Conservation (phyloP, 1,140 invertebrate species). For the Galendromus occidentalis region DNA sequence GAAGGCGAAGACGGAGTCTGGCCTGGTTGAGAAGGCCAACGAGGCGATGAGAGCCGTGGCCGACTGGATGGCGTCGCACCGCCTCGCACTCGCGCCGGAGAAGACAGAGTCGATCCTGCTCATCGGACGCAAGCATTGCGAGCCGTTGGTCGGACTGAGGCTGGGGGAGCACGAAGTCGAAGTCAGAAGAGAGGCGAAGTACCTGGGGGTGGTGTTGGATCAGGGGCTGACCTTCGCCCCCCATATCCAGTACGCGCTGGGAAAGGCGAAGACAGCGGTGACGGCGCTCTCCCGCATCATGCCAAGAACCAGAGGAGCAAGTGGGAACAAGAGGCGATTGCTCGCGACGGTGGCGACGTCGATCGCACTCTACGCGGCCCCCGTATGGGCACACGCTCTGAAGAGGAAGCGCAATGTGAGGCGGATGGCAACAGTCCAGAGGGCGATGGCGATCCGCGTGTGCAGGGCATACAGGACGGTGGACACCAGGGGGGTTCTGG, state of each 20-base stretch:
- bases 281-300: not conserved
- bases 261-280: not conserved
- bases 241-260: not conserved
- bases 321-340: not conserved
- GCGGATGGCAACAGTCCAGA: not conserved
- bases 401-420: not conserved
- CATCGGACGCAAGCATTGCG: not conserved
- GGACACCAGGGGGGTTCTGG: not conserved
- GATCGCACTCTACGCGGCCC: not conserved
- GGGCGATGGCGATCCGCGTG: not conserved
- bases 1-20: not conserved
- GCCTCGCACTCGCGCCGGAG: not conserved
- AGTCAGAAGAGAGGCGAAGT: not conserved
- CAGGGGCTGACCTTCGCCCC: not conserved
- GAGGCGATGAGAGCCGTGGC: not conserved
- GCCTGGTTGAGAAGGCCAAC: not conserved
- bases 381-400: not conserved
- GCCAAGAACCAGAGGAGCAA: not conserved
- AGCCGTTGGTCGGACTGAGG: not conserved
- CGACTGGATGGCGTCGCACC: not conserved
- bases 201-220: not conserved
- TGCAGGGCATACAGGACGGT: not conserved
- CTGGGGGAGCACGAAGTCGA: not conserved
- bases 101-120: not conserved
- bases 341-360: not conserved